A percentile compares a stretch with the other conserved stretches of the same genome.
Conservation (phyloP, 37 sponge, comb jelly and placozoan genomes). For the Bolinopsis microptera region DNA sequence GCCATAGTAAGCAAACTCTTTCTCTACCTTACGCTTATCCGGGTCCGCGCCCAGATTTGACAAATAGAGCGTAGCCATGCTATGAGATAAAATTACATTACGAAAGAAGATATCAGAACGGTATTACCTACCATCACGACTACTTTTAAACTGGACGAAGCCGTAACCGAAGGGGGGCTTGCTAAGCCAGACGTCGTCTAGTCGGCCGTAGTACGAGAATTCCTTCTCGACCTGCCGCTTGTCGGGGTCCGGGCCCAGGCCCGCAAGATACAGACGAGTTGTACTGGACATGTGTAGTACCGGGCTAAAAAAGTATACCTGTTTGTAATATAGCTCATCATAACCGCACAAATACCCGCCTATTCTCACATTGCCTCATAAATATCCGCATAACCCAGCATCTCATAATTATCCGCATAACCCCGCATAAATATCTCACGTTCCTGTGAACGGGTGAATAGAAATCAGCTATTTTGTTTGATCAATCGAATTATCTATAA, state of each 20-base stretch:
- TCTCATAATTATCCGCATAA: no score
- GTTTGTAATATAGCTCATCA: no score
- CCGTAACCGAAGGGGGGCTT: background rate
- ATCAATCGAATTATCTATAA: no score
- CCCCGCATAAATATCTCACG: no score
- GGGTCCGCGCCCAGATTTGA: conserved; percentile 33
- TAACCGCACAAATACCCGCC: no score
- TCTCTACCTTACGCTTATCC: conserved; percentile 36
- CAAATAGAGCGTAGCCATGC: conserved; percentile 62
- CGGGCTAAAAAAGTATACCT: no score
- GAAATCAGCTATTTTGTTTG: no score
- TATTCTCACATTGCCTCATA: no score
- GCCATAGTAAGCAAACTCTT: conserved; percentile 35
- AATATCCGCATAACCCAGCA: no score
- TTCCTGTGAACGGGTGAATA: no score
- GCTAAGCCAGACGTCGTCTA: background rate
- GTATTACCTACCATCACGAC: background rate
- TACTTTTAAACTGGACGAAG: background rate
- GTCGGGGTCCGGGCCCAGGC: background rate
- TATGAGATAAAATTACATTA: background rate
- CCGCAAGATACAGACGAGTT: background rate
- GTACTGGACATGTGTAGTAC: background rate
- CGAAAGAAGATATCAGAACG: background rate
- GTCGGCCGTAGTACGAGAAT: background rate
- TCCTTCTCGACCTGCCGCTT: background rate